Conservation (phyloP, 2,888 invertebrate genomes). For the Philereme vetulata region DNA sequence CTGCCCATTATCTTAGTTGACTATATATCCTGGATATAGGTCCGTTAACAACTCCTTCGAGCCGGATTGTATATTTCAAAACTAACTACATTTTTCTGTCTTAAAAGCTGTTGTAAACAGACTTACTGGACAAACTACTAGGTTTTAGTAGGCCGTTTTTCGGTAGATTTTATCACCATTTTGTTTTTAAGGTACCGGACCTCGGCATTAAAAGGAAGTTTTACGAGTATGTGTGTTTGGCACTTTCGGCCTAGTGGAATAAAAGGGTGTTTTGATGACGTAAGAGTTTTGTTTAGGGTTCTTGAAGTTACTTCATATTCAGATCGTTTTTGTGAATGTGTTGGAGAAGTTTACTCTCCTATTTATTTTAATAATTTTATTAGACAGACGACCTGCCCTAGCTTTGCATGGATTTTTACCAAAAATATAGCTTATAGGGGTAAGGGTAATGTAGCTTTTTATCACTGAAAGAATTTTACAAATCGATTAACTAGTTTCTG, state of each 20-base stretch:
- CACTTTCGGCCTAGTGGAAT: constrained; percentile 20
- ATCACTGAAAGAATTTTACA: too few relatives aligned
- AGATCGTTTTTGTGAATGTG: neutral
- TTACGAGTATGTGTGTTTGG: constrained; percentile 29
- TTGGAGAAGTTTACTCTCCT: too few relatives aligned
- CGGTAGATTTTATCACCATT: constrained; percentile 31
- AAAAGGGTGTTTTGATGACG: constrained; percentile 22
- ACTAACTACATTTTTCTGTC: neutral
- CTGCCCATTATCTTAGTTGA: too few relatives aligned
- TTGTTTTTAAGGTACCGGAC: constrained; percentile 33
- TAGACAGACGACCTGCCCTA: too few relatives aligned
- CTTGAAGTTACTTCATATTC: constrained; percentile 3
- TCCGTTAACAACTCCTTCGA: too few relatives aligned
- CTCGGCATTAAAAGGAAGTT: constrained; percentile 30
- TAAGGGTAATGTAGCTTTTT: too few relatives aligned
- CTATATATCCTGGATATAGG: too few relatives aligned
- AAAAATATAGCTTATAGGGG: too few relatives aligned
- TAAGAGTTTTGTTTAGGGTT: constrained; percentile 1
- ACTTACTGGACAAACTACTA: constrained; percentile 20
- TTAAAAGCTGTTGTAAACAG: neutral
- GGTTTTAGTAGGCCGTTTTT: constrained; percentile 23
- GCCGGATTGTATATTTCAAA: neutral
- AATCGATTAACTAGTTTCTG: neutral
- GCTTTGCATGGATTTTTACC: too few relatives aligned
- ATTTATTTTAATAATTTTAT: too few relatives aligned